These are phyloP conservation scores for Phataginus tricuspis DNA, from an alignment of 2,797 vertebrate genomes.

Conservation along the genomic window DNA sequence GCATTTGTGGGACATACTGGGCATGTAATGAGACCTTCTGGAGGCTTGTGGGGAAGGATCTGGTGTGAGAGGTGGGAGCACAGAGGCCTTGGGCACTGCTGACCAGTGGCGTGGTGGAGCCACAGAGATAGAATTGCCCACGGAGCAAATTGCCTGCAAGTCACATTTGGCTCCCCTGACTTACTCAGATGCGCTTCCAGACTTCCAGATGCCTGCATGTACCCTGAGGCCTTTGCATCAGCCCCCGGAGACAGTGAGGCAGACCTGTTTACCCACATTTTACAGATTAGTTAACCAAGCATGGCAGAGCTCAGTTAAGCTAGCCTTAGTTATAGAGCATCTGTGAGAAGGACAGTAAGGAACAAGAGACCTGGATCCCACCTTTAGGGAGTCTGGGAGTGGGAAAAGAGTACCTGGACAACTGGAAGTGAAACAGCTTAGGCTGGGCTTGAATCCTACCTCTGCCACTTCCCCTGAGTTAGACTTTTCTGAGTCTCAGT, in stretches of 20 bases:
- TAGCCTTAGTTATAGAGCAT: not conserved
- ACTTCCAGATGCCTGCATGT: not conserved
- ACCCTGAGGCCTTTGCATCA: not conserved
- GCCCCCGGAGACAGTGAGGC: not conserved
- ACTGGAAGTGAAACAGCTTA: not conserved
- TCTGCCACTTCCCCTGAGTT: not conserved
- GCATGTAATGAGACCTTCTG: not conserved
- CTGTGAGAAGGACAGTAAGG: not conserved
- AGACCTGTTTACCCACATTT: not conserved
- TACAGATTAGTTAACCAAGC: not conserved
- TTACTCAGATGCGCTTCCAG: not conserved
- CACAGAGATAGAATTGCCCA: slow-evolving; percentile 38
- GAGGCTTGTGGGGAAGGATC: not conserved
- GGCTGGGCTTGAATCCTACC: not conserved
- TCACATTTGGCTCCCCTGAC: not conserved
- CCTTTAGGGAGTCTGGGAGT: not conserved
- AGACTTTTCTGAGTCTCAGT: not conserved
- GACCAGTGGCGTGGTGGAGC: not conserved
- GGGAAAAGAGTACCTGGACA: not conserved
- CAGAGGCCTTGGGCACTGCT: not conserved
- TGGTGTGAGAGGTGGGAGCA: not conserved
- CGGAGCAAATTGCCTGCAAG: not conserved
- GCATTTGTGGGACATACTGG: not conserved
- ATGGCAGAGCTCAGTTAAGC: not conserved
- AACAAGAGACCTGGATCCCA: not conserved